Conservation (phyloP, 2,797 vertebrate species). For the Cossypha caffra region DNA sequence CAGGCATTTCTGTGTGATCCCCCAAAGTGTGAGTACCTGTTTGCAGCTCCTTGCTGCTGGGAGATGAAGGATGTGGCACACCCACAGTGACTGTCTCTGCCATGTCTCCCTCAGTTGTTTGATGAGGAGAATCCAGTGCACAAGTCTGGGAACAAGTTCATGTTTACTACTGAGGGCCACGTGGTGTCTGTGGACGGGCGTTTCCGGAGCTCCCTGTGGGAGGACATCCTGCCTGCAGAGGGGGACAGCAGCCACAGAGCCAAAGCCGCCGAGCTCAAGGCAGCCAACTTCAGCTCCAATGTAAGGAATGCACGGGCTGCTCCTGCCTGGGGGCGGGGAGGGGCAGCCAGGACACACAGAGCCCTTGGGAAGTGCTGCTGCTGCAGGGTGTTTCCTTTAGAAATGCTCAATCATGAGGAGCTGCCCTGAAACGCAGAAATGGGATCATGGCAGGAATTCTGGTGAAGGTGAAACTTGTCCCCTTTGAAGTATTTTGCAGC, state of each 20-base stretch:
- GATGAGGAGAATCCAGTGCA: slow-evolving; percentile 98
- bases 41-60: not conserved
- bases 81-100: not conserved
- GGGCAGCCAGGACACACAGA: not conserved
- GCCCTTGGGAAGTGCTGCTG: no score
- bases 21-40: rapidly evolving
- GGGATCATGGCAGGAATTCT: not conserved
- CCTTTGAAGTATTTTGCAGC: not conserved
- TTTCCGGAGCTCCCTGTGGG: slow-evolving; percentile 90
- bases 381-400: not conserved
- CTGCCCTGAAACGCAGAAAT: not conserved
- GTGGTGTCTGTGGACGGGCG: slow-evolving; percentile 89
- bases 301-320: slow-evolving; percentile 47
- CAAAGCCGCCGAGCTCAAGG: slow-evolving; percentile 47
- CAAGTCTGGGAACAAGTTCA: slow-evolving; percentile 90
- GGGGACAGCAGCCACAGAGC: slow-evolving; percentile 42
- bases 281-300: slow-evolving; percentile 85
- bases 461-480: not conserved
- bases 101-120: slow-evolving; percentile 82
- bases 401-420: not conserved
- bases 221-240: slow-evolving; percentile 80
- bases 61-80: rapidly evolving
- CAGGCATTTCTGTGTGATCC: not conserved
- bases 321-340: not conserved
- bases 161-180: slow-evolving; percentile 98